These are phyloP conservation scores for Polia nebulosa DNA, from an alignment of 2,888 invertebrate genomes.

Conservation along the genomic window DNA sequence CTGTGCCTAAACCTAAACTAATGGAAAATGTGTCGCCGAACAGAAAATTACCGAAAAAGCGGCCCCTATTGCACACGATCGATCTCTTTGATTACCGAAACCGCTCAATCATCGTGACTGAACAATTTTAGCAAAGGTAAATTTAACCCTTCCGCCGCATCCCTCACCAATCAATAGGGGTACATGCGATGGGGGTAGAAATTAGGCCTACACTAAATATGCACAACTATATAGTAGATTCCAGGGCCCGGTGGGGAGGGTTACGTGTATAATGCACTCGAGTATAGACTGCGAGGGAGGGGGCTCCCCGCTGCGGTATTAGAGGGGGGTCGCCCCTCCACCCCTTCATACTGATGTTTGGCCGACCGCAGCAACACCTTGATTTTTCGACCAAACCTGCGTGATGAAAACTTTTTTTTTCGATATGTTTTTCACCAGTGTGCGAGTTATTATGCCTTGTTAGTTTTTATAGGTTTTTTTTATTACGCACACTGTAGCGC, in stretches of 20 bases:
- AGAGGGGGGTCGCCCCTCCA: slow-evolving; percentile 59
- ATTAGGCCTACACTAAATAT: slow-evolving; percentile 81
- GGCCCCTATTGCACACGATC: slow-evolving; percentile 71
- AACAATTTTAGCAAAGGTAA: slow-evolving; percentile 78
- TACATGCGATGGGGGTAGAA: slow-evolving; percentile 76
- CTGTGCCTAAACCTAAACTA: slow-evolving; percentile 40
- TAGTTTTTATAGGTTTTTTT: slow-evolving; percentile 61
- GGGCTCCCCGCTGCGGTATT: slow-evolving; percentile 63
- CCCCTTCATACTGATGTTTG: slow-evolving; percentile 67
- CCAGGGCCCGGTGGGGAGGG: slow-evolving; percentile 76
- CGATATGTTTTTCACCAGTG: slow-evolving; percentile 40
- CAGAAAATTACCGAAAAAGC: slow-evolving; percentile 61
- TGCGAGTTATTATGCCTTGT: slow-evolving; percentile 54
- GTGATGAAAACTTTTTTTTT: slow-evolving; percentile 65
- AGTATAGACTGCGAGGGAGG: slow-evolving; percentile 79
- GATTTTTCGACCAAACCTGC: slow-evolving; percentile 83
- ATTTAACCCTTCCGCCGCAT: slow-evolving; percentile 81
- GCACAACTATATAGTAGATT: slow-evolving; percentile 85
- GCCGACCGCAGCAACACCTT: slow-evolving; percentile 79
- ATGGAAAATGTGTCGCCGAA: slow-evolving; percentile 62
- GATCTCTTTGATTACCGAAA: slow-evolving; percentile 74
- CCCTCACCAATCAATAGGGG: slow-evolving; percentile 78
- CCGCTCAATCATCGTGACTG: slow-evolving; percentile 78
- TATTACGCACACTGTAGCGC: slow-evolving; percentile 46
- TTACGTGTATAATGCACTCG: slow-evolving; percentile 87